Evolutionary conservation across 2,113 vertebrate genomes (phyloP), one percentile per base, ranked within the genome.

Genomic region (Eubucco bourcierii): DNA sequence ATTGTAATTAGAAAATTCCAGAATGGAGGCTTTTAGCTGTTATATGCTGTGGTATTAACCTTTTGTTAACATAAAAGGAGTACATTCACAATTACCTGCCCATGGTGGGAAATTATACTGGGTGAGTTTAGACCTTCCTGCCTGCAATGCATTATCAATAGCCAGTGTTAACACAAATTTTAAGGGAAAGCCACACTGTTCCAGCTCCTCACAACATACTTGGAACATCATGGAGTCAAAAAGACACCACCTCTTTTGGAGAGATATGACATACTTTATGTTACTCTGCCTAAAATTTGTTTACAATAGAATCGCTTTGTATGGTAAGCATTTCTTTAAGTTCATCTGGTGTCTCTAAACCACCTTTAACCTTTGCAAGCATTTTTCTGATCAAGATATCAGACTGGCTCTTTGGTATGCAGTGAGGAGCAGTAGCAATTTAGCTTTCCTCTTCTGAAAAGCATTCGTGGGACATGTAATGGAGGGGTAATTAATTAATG

Each of bases 1-100:
- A 25, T 82, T 93, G 91, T 90, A 94, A 88, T 92, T 79, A 88
- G 63, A 88, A 81, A 82, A 86, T 90, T 95, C 52, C 75, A 72
- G 60, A 92, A 56, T 31, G 46, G 47, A 80, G 52, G 19, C 29
- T 87, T 87, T 76, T 60, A 71, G 56, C 41, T 56, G 34, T 60
- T 60, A 64, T 28, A 12, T 56, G 31, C 29, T 80, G 10, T 44
- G 28, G n/a, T 77, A 53, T 72, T 87, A 80, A 55, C 29, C 20
- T 87, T 73, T 87, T 50, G 61, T 84, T 89, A 78, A 29, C 59
- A 41, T 7, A 13, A 66, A 80, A 80, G 67, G 81, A 29, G 80
- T 1, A 9, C 34, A 10, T 78, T 88, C 78, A 33, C 15, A n/a
- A 28, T 75, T 93, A 47, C n/a, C 53, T 80, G 33, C 9, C 25